Conservation (phyloP, 2,797 vertebrate species). For the Muscicapa comitata region DNA sequence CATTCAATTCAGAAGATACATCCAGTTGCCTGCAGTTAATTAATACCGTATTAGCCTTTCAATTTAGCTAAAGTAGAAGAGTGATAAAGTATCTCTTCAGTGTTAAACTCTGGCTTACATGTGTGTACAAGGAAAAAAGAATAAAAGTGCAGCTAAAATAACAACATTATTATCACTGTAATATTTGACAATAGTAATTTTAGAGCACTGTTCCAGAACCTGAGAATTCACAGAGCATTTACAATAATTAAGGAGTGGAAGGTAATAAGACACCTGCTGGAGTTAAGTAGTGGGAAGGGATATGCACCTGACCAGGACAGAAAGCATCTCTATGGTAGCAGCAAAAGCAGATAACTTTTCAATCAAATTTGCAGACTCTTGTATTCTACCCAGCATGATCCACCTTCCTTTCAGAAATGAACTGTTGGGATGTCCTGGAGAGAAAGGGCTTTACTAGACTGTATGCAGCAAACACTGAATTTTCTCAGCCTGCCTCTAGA, state of each 20-base stretch:
- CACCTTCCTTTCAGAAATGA: background rate
- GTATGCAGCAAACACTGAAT: background rate
- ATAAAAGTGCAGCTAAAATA: background rate
- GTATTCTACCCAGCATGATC: background rate
- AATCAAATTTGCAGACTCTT: background rate
- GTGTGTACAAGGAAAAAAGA: background rate
- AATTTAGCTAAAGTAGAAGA: background rate
- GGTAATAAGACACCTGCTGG: background rate
- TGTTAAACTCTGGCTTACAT: background rate
- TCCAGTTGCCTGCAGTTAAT: background rate
- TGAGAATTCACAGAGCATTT: background rate
- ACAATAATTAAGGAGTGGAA: background rate
- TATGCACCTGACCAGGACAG: background rate
- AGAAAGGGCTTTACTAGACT: background rate
- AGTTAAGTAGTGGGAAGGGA: background rate
- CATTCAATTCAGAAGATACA: background rate
- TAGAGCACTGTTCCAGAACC: background rate
- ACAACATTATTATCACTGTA: background rate
- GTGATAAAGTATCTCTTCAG: background rate
- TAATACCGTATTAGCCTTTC: background rate
- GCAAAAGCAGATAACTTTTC: background rate
- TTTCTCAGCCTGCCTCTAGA: background rate
- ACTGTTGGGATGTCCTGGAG: background rate
- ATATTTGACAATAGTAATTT: background rate
- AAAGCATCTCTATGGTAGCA: background rate